Percentiles rank a stretch among this genome's conserved stretches.
Evolutionary conservation across 1,140 invertebrate species (phyloP).

Genomic region (Stegodyphus dumicola): DNA sequence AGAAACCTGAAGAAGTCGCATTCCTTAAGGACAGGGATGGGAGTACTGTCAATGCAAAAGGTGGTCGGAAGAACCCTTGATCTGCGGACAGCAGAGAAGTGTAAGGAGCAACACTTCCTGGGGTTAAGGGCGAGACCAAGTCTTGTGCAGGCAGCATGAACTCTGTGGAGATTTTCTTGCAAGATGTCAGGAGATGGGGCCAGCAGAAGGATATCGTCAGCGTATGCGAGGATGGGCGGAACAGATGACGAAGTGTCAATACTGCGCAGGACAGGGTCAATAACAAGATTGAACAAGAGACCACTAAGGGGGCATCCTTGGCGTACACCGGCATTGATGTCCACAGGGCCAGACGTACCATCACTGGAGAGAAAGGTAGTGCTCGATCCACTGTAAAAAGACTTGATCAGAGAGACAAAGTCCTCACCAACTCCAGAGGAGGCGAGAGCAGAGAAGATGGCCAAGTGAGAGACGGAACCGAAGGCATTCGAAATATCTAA

Average conservation of each 20-base stretch:
- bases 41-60: fast-evolving
- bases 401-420: fast-evolving
- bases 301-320: conserved; percentile 3
- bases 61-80: fast-evolving
- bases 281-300: background rate
- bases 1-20: background rate
- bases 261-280: background rate
- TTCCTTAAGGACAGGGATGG: background rate
- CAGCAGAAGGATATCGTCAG: background rate
- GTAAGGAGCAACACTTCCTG: fast-evolving
- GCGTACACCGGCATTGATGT: background rate
- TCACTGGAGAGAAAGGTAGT: background rate
- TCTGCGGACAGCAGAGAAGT: background rate
- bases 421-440: fast-evolving
- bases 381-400: fast-evolving
- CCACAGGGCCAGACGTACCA: background rate
- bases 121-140: background rate
- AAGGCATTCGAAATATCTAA: background rate
- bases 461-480: background rate
- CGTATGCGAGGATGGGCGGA: background rate
- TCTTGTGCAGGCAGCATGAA: fast-evolving
- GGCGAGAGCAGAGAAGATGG: background rate
- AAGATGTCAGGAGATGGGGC: fast-evolving
- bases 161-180: fast-evolving
- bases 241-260: background rate